Base-by-base conservation (phyloP, 2,888 invertebrate genomes). In the Rhodophaea formosa region DNA sequence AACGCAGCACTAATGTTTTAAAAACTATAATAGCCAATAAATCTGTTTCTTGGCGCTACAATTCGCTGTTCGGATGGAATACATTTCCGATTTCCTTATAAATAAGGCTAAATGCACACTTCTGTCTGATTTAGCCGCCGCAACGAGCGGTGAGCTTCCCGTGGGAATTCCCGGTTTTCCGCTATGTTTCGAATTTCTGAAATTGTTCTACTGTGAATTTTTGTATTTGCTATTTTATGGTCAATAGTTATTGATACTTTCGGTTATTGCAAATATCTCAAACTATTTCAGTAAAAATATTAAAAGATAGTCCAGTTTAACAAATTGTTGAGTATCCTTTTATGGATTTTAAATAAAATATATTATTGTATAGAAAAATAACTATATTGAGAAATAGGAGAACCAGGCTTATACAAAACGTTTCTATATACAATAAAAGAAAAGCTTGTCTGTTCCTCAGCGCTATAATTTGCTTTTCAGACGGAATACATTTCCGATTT, bases 41-140 rank as follows among this genome's bases (percentile, higher is more conserved):
- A 51, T 51, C 35, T 14, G 35, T 35, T 39, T 7, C 51, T 0
- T 10, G 35, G 16, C 35, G 17, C 51, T 35, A 51, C 35, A 51
- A 51, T 35, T 39, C 51, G 16, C 51, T 35, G 17, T 35, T 35
- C 35, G 7, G 16, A 32, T 35, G 16, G 51, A 51, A 51, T 51
- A 51, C 51, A 35, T 51, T 51, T 35, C 45, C 16, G 15, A 45
- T 46, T 54, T 55, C 54, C 54, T 30, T 64, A 62, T 64, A 62
- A 64, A 64, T 64, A 62, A 62, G 58, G 62, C 59, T 62, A 61
- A 62, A 59, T 62, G 64, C 61, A 62, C 61, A 64, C 64, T 61
- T 61, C 60, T 58, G 59, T 59, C 46, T 43, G 59, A 61, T 54
- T 44, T 44, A 12, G n/a, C 39, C 8, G 30, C 1, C 14, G n/a